Evolutionary conservation across 2,113 vertebrate genomes (phyloP), one percentile per base, ranked within the genome.

Genomic region (Nothoprocta pentlandii): DNA sequence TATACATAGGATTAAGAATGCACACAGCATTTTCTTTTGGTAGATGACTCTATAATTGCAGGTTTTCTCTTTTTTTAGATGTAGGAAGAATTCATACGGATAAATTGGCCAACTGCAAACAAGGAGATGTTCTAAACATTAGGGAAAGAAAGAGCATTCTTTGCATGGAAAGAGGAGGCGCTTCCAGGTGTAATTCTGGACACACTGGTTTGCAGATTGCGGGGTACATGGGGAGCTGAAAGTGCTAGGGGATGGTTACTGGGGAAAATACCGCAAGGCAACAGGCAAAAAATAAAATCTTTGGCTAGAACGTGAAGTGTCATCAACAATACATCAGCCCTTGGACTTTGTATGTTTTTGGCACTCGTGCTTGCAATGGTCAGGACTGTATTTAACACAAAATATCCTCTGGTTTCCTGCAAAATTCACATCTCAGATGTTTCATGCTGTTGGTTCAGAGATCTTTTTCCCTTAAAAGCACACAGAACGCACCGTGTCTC

Each of bases 401-500:
- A 94, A 94, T 91, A 84, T 91, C 58, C 73, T 71, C 0, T 56
- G 5, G 10, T 88, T 85, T 95, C 73, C 89, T 93, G 62, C 58
- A 92, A 88, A 94, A 85, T 73, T 92, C 88, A 76, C 92, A 88
- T 97, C 80, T 95, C 12, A 2, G 68, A 87, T 86, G 53, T 68
- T 95, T 93, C 94, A 73, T 44, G 69, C 15, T 36, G 39, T 83
- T 78, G 73, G 61, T 75, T 95, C 39, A 53, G 85, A 80, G 79
- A 62, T 90, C 82, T 95, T 95, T 95, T 93, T 96, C 61, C 96
- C 96, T 93, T 97, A 97, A 97, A 97, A 97, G 96, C 94, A 81
- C 95, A 97, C 94, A 68, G 64, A 95, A 21, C 32, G 16, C 73
- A 88, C 85, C 84, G 56, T 97, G 94, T 96, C 95, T 96, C 84